Evolutionary conservation across 1,140 invertebrate species (phyloP), one percentile per base, ranked within the genome.

Genomic region (Helicoverpa zea): DNA sequence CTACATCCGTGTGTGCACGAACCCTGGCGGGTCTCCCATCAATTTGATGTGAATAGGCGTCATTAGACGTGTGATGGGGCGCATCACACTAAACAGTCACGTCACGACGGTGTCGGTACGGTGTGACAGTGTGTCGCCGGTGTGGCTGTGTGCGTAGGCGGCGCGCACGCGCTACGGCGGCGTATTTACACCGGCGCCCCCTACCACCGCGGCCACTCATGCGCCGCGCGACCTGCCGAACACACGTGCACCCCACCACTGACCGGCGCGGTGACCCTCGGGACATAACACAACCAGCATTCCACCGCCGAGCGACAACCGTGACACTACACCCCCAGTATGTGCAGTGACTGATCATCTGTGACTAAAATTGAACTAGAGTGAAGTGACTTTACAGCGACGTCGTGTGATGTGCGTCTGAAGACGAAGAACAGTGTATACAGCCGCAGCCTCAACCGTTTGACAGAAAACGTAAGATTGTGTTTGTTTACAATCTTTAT

Each of bases 131-230:
- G 85, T 89, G 86, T 76, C 84, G 77, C 56, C 54, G 30, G 14
- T 49, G 23, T 12, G 9, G 58, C 56, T 80, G 92, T 92, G 91
- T 92, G 92, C 88, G 92, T 91, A 81, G 78, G 87, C 86, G 81
- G 83, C 83, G 92, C 88, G 92, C 92, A 91, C 91, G 91, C 89
- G 91, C 87, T 88, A 86, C 86, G 84, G 81, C 89, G 83, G 78
- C 84, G 92, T 95, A 94, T 94, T 93, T 94, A 95, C 92, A 84
- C 88, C 86, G 89, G 88, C 91, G 90, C 89, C 91, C 89, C 93
- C 92, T 94, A 92, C 93, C 93, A 94, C 90, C 85, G 84, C 81
- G 81, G 88, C 83, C 93, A 95, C 93, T 95, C 91, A 94, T 93
- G 92, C 91, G 90, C 92, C 87, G 92, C 87, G 81, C 90, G 91